Base-by-base conservation (phyloP, 2,888 invertebrate genomes). In the Nomada fucata region DNA sequence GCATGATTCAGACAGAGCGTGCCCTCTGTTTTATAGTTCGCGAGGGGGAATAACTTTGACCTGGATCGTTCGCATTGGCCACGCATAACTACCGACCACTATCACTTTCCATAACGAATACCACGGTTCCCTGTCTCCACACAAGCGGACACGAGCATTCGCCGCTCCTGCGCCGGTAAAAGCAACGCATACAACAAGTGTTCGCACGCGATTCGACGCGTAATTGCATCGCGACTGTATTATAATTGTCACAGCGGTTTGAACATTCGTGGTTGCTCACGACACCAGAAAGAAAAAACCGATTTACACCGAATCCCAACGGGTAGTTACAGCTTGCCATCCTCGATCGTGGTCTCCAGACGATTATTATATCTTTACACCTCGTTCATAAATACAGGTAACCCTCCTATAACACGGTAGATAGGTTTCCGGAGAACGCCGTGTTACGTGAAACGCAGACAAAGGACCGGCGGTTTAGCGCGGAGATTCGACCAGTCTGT, bases 31-130 rank as follows among this genome's bases (percentile, higher is more conserved):
- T 79, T 80, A 77, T 75, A 77, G 80, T 89, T 88, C 84, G 84
- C 85, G 76, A 26, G 23, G 20, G 23, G 85, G 88, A 90, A 91
- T 89, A 92, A 90, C 91, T 92, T 91, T 92, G 92, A 92, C 92
- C 92, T 89, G 90, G 88, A 92, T 92, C 86, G 88, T 86, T 86
- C 86, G 89, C 89, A 90, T 90, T 88, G 89, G 88, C 81, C 81
- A 79, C 61, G 69, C 64, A 73, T 69, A 79, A 83, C 83, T 83
- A 79, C 79, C 83, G 87, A 86, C 88, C 88, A 84, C 85, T 89
- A 90, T 89, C 89, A 88, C 82, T 82, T 88, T 81, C 80, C 75
- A 85, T 83, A 85, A 83, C 86, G 86, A 86, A 79, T 73, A 82
- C 78, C 73, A 73, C 55, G 61, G 68, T 47, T 47, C 67, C 53